These are phyloP conservation scores for Denticeps clupeoides DNA, from an alignment of 2,797 vertebrate species.

Conservation along the genomic window DNA sequence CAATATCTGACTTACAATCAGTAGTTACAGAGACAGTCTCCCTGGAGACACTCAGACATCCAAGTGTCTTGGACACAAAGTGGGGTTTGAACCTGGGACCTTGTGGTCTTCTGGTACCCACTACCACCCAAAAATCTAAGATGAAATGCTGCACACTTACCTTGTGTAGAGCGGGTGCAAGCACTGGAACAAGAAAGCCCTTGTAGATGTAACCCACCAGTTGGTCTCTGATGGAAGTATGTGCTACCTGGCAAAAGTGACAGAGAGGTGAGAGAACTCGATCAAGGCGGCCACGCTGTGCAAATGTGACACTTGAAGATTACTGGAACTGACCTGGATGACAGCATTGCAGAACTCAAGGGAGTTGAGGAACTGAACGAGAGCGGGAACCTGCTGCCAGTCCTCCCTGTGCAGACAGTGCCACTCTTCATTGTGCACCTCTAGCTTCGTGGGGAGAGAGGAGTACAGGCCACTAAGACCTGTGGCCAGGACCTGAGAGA, in stretches of 20 bases:
- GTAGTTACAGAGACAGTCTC: no score
- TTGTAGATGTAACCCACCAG: slow-evolving; percentile 93
- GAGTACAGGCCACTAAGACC: slow-evolving; percentile 95
- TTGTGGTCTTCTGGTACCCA: no score
- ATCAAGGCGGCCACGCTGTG: neutral
- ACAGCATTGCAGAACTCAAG: slow-evolving; percentile 97
- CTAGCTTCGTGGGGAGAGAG: slow-evolving; percentile 85
- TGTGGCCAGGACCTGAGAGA: slow-evolving; percentile 81
- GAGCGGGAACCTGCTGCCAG: slow-evolving; percentile 78
- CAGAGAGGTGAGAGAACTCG: neutral
- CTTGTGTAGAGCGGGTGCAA: slow-evolving; percentile 96
- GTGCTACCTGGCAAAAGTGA: slow-evolving; percentile 67
- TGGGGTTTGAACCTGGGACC: no score
- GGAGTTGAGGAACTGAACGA: slow-evolving; percentile 95
- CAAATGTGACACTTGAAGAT: neutral
- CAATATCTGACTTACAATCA: no score
- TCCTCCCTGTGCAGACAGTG: slow-evolving; percentile 86
- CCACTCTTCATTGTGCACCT: slow-evolving; percentile 84
- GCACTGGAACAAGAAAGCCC: slow-evolving; percentile 89
- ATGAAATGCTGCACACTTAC: slow-evolving; percentile 48
- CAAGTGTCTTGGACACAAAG: no score
- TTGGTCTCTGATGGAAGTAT: slow-evolving; percentile 82
- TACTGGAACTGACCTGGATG: slow-evolving; percentile 70
- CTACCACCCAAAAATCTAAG: neutral
- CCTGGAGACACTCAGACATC: no score